These are phyloP conservation scores for Brachycybe producta DNA, from an alignment of 2,888 invertebrate genomes.

Conservation along the genomic window DNA sequence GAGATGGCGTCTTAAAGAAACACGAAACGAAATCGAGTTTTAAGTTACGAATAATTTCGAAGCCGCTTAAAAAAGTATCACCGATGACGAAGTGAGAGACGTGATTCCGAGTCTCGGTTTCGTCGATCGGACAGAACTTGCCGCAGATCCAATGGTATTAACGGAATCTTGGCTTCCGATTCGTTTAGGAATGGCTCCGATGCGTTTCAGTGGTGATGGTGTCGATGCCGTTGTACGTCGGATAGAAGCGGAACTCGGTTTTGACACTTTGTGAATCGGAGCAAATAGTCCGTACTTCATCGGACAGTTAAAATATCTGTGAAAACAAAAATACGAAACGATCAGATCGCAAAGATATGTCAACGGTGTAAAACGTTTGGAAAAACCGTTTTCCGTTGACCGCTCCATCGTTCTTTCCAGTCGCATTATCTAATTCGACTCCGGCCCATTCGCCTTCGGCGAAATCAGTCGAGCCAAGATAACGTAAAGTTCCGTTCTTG, in stretches of 20 bases:
- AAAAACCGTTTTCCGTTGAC: constrained; percentile 74
- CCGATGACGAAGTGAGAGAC: constrained; percentile 37
- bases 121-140: constrained; percentile 33
- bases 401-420: constrained; percentile 92
- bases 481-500: constrained; percentile 73
- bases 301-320: constrained; percentile 85
- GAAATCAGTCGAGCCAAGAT: constrained; percentile 76
- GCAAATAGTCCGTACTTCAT: constrained; percentile 87
- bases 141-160: constrained; percentile 60
- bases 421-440: constrained; percentile 81
- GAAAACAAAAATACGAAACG: constrained; percentile 27
- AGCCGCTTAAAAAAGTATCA: background rate
- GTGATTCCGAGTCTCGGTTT: constrained; percentile 67
- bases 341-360: background rate
- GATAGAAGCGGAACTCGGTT: constrained; percentile 46
- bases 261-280: constrained; percentile 75
- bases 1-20: constrained; percentile 1
- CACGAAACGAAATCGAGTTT: background rate
- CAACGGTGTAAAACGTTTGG: background rate
- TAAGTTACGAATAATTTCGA: background rate
- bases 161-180: constrained; percentile 63
- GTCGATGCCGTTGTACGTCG: constrained; percentile 43
- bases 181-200: constrained; percentile 23
- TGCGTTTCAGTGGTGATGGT: constrained; percentile 30
- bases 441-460: constrained; percentile 92